A percentile compares a stretch with the other conserved stretches of the same genome.
Evolutionary conservation across 2,797 vertebrate genomes (phyloP).

Genomic region (Chaenodraco wilsoni): DNA sequence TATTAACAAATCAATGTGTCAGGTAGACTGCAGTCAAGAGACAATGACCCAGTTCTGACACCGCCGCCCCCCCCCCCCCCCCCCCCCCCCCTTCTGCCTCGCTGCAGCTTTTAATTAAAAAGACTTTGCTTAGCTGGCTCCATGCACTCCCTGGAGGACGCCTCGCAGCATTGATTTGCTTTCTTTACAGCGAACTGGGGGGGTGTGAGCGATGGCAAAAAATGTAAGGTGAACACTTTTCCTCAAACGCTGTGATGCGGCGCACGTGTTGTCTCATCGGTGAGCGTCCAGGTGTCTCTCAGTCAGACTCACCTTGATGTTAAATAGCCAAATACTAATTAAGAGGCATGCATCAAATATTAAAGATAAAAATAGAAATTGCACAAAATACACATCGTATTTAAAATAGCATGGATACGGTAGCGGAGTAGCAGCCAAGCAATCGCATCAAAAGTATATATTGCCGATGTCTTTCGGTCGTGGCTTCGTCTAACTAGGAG

Average conservation of each 20-base stretch:
- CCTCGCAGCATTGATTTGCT: slow-evolving; percentile 74
- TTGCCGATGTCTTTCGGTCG: too few relatives aligned
- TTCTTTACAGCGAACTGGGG: slow-evolving; percentile 32
- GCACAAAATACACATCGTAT: too few relatives aligned
- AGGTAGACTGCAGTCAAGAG: slow-evolving; percentile 86
- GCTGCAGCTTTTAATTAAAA: slow-evolving; percentile 86
- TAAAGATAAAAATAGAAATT: too few relatives aligned
- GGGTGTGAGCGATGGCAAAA: slow-evolving; percentile 46
- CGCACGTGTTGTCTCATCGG: slow-evolving; percentile 51
- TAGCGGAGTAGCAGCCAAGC: too few relatives aligned
- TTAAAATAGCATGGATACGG: too few relatives aligned
- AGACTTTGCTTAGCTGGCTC: slow-evolving; percentile 83
- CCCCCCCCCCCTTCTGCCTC: slow-evolving; percentile 68
- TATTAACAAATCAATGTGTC: slow-evolving; percentile 89
- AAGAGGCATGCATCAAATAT: too few relatives aligned
- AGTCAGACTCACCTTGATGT: background rate
- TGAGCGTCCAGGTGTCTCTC: slow-evolving; percentile 67
- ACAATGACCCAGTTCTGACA: slow-evolving; percentile 87
- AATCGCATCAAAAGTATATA: too few relatives aligned
- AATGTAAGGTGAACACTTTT: slow-evolving; percentile 64
- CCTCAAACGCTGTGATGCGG: background rate
- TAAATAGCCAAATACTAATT: too few relatives aligned
- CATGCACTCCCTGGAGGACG: slow-evolving; percentile 74
- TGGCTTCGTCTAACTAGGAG: too few relatives aligned
- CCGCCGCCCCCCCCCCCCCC: slow-evolving; percentile 64